These are phyloP conservation scores for Frankliniella fusca DNA, from an alignment of 2,888 invertebrate species.

Conservation along the genomic window DNA sequence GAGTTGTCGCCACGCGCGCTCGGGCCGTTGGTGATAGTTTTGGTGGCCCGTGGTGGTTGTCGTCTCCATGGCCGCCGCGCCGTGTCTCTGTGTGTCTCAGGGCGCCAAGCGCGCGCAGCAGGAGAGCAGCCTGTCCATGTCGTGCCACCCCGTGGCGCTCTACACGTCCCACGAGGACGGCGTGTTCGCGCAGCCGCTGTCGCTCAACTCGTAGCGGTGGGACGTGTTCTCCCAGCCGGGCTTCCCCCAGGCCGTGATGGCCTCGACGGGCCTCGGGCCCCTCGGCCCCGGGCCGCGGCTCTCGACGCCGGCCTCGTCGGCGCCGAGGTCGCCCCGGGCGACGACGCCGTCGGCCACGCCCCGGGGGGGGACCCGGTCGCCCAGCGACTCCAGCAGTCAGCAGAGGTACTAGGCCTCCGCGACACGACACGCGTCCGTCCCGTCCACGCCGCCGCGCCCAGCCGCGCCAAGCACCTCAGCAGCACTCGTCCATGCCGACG, in stretches of 20 bases:
- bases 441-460: too few relatives aligned
- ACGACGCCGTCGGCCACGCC: not conserved
- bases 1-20: too few relatives aligned
- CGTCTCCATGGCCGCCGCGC: too few relatives aligned
- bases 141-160: slow-evolving; percentile 22
- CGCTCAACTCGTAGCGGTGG: slow-evolving; percentile 60
- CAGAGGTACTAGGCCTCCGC: not conserved
- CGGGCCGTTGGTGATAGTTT: too few relatives aligned
- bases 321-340: not conserved
- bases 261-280: slow-evolving; percentile 20
- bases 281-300: not conserved
- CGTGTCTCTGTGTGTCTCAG: not conserved
- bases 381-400: slow-evolving; percentile 14
- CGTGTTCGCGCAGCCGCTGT: slow-evolving; percentile 53
- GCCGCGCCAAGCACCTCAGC: too few relatives aligned
- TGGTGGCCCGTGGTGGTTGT: too few relatives aligned
- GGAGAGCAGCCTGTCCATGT: slow-evolving; percentile 23
- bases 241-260: slow-evolving; percentile 50
- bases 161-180: slow-evolving; percentile 25
- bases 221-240: slow-evolving; percentile 65
- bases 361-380: not conserved
- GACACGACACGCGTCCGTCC: too few relatives aligned
- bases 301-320: not conserved
- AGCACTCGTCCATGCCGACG: too few relatives aligned
- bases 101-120: slow-evolving; percentile 64